Evolutionary conservation across 2,113 vertebrate genomes (phyloP).

Genomic region (Rhinopomastus cyanomelas): DNA sequence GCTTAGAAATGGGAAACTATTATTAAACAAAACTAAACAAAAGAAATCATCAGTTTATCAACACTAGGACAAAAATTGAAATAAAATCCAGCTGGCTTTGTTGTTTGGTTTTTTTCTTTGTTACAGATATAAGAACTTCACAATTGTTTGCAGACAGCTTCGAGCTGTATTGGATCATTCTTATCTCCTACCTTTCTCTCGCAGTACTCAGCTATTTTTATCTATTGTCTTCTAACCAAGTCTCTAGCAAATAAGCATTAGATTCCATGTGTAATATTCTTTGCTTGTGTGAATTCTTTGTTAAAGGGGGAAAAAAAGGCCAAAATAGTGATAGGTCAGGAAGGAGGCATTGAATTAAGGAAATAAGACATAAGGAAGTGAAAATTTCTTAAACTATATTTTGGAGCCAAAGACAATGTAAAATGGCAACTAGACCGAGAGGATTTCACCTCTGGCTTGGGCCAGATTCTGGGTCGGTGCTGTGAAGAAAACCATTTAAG

Average conservation of each 20-base stretch:
- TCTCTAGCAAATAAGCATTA: background rate
- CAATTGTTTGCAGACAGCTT: background rate
- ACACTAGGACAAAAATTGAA: background rate
- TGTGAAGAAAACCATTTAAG: background rate
- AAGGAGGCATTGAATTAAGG: background rate
- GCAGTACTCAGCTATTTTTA: background rate
- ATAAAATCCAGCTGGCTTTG: background rate
- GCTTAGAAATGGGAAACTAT: background rate
- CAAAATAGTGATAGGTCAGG: background rate
- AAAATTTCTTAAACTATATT: background rate
- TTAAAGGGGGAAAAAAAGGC: background rate
- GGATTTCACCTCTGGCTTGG: background rate
- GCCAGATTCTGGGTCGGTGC: background rate
- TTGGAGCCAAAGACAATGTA: background rate
- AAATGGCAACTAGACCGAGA: background rate
- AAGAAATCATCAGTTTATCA: background rate
- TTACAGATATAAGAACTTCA: background rate
- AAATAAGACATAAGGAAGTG: background rate
- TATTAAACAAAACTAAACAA: background rate
- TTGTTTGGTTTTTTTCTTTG: background rate
- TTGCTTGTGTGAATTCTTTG: background rate
- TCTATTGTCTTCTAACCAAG: background rate
- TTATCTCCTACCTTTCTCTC: background rate
- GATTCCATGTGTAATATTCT: background rate
- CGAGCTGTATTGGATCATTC: background rate